phyloP scores from a whole-genome alignment of 2,888 invertebrate species.

The Antheraea yamamai region DNA sequence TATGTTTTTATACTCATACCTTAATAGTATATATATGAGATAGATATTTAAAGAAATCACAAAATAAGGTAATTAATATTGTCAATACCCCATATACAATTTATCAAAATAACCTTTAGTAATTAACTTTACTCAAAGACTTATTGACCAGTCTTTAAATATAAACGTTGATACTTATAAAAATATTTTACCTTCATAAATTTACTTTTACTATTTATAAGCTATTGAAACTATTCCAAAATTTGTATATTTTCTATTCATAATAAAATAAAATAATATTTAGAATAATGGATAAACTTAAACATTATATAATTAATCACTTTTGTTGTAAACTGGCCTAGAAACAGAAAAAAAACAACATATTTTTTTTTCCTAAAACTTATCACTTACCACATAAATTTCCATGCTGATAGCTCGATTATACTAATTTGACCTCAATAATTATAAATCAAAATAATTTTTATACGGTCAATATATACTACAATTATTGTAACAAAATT shows the following conservation, averaged over 20 bases:
- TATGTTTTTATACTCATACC: slow-evolving; percentile 25
- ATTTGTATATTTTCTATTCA: no score
- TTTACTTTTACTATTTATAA: background rate
- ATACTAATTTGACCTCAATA: background rate
- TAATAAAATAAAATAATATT: no score
- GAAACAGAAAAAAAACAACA: no score
- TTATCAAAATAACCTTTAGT: background rate
- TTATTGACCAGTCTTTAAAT: background rate
- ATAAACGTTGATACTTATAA: background rate
- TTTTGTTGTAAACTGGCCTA: no score
- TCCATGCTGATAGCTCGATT: slow-evolving; percentile 11
- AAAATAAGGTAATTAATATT: background rate
- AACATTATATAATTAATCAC: no score
- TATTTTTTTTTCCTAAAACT: background rate
- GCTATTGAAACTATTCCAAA: no score
- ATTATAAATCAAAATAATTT: background rate
- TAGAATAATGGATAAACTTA: no score
- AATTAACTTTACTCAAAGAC: background rate
- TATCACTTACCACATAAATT: slow-evolving; percentile 33
- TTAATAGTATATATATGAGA: background rate
- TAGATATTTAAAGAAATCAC: background rate
- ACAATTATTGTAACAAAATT: background rate
- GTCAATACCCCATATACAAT: background rate
- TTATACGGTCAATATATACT: background rate
- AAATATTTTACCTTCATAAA: background rate